Evolutionary conservation across 2,888 invertebrate genomes (phyloP), one percentile per base, ranked within the genome.

Genomic region (Diarsia rubi): DNA sequence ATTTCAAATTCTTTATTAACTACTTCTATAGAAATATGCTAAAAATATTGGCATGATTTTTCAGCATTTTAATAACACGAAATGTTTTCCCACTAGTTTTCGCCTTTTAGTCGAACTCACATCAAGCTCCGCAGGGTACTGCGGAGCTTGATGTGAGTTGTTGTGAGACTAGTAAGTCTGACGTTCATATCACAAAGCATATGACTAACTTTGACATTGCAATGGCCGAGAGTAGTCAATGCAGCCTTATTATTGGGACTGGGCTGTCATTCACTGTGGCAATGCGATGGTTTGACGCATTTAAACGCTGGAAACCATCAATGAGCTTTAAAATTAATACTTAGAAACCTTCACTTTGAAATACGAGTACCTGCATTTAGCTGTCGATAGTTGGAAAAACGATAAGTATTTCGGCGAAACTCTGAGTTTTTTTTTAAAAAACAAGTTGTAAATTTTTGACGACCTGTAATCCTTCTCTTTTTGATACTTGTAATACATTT

Each of bases 151-250:
- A n/a, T n/a, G n/a, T n/a, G n/a, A n/a, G n/a, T n/a, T n/a, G n/a
- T n/a, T n/a, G n/a, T n/a, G n/a, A n/a, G n/a, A n/a, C n/a, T n/a
- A n/a, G n/a, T n/a, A n/a, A 67, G 27, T 70, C 67, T 69, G 65
- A 68, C 31, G 70, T 78, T 42, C 24, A 65, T 62, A 71, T 69
- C 73, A 73, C 62, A 78, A 81, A 71, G 57, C 73, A 66, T 68
- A 54, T 37, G 69, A 37, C 57, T 63, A 82, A 78, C 47, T 78
- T 69, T 21, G 52, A 59, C 73, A 63, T 52, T 71, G 47, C 66
- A 71, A n/a, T 4, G 62, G 57, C 42, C 62, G 52, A 31, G 66
- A 69, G 57, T 66, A 69, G 65, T 71, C 70, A 63, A 59, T 59
- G 65, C 71, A 62, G 62, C 68, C 62, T 71, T 72, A 82, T 71